phyloP scores from a whole-genome alignment of 2,797 vertebrate species.

The Enteromius viviparus region DNA sequence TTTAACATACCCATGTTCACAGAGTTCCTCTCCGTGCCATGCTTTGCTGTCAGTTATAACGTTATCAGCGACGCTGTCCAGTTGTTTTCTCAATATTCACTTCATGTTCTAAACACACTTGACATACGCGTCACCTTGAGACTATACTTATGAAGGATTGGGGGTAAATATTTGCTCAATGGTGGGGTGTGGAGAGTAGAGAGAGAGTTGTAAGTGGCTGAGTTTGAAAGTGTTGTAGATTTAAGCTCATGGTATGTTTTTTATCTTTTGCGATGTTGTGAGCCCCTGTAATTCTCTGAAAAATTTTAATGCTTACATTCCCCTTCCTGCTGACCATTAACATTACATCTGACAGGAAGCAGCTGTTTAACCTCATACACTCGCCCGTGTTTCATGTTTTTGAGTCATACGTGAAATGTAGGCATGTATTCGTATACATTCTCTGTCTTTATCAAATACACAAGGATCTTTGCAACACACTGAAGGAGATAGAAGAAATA shows the following conservation, averaged over 20 bases:
- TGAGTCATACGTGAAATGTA: neutral
- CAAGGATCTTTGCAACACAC: neutral
- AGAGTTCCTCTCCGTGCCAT: neutral
- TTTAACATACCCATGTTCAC: neutral
- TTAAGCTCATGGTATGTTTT: neutral
- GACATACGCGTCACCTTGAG: neutral
- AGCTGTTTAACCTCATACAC: constrained; percentile 33
- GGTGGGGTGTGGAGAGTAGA: neutral
- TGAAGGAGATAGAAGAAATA: neutral
- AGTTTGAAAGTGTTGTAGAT: constrained; percentile 10
- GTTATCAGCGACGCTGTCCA: constrained; percentile 31
- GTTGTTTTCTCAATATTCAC: constrained; percentile 30
- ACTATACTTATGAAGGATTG: constrained; percentile 23
- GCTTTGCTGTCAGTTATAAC: neutral
- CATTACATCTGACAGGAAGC: constrained; percentile 36
- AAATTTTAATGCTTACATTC: neutral
- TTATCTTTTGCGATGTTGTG: neutral
- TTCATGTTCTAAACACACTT: constrained; percentile 44
- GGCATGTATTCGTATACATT: neutral
- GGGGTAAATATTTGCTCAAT: constrained; percentile 25
- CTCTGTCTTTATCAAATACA: neutral
- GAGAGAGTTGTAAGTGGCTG: neutral
- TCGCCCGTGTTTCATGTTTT: neutral
- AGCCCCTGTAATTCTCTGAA: neutral
- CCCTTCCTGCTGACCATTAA: constrained; percentile 9